Percentiles rank a stretch among this genome's conserved stretches.
Conservation (phyloP, 2,797 vertebrate genomes). For the Nothura maculosa region DNA sequence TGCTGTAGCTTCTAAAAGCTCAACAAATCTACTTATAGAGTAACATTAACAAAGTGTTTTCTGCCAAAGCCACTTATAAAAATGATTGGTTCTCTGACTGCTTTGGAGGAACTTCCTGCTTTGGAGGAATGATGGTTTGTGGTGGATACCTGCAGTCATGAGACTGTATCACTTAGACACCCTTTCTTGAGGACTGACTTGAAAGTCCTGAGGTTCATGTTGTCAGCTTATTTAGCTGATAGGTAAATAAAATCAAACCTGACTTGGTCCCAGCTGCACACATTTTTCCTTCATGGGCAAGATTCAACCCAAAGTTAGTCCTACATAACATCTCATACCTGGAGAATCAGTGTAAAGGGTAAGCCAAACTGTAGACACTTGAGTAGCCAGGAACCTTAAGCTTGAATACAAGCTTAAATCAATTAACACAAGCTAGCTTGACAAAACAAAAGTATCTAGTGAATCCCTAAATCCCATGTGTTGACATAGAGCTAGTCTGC, state of each 20-base stretch:
- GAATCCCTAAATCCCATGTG: background rate
- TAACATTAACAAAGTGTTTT: slow-evolving; percentile 27
- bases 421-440: background rate
- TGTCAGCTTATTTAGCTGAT: background rate
- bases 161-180: background rate
- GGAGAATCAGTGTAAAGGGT: background rate
- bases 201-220: background rate
- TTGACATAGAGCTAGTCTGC: background rate
- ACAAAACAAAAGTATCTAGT: background rate
- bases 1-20: slow-evolving; percentile 14
- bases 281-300: background rate
- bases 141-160: background rate
- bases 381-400: background rate
- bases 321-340: background rate
- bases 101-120: background rate
- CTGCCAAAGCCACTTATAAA: slow-evolving; percentile 34
- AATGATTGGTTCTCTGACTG: background rate
- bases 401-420: background rate
- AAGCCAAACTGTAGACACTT: background rate
- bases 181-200: background rate
- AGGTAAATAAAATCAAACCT: background rate
- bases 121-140: background rate
- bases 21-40: slow-evolving; percentile 1
- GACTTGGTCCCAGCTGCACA: background rate
- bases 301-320: background rate